Conservation (phyloP, 2,797 vertebrate species). For the Catharus ustulatus region DNA sequence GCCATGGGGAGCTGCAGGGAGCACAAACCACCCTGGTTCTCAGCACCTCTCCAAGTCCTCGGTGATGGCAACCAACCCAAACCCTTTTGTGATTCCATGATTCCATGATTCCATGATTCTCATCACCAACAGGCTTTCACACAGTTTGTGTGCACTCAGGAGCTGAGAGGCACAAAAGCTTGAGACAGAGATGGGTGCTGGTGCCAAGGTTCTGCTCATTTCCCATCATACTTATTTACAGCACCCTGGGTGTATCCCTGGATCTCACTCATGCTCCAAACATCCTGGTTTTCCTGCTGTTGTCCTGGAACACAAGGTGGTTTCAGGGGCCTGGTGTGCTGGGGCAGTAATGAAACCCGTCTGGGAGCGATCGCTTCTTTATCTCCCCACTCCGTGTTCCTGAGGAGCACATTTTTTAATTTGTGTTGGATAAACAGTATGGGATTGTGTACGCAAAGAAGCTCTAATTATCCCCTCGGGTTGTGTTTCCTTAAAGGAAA, state of each 20-base stretch:
- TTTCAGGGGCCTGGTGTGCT: constrained; percentile 1
- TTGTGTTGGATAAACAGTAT: constrained; percentile 82
- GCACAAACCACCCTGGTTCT: neutral
- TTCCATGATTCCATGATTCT: neutral
- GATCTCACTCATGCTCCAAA: rapidly evolving
- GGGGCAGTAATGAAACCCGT: constrained; percentile 72
- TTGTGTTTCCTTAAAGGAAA: constrained; percentile 84
- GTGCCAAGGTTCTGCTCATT: neutral
- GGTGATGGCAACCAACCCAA: neutral
- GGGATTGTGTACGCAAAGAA: constrained; percentile 79
- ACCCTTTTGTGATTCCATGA: neutral
- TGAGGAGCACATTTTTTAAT: constrained; percentile 78
- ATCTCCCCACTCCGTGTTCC: constrained; percentile 75
- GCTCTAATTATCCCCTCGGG: constrained; percentile 80
- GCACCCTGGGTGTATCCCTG: neutral
- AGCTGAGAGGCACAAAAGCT: neutral
- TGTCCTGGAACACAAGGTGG: neutral
- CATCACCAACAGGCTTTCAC: neutral
- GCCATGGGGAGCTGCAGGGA: rapidly evolving
- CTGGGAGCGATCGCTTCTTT: constrained; percentile 71
- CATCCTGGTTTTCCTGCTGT: neutral
- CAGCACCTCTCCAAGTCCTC: neutral
- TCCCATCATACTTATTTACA: neutral
- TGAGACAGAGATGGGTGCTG: rapidly evolving
- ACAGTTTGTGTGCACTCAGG: rapidly evolving